Evolutionary conservation across 2,797 vertebrate genomes (phyloP).

Genomic region (Pangasius mekongensis): DNA sequence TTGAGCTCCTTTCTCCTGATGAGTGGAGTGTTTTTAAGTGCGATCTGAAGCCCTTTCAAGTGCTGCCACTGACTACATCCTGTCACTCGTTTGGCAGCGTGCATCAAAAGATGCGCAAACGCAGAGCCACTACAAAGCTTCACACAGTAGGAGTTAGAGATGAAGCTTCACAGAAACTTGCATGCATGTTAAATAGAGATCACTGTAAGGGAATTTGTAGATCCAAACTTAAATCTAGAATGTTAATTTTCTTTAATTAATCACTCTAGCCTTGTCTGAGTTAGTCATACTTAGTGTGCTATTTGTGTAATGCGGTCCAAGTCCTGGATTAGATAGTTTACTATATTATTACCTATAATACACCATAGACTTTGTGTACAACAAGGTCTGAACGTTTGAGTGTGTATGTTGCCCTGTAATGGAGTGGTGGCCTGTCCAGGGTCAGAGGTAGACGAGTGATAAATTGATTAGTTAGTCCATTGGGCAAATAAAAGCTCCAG

Average conservation of each 20-base stretch:
- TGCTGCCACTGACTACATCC: constrained; percentile 43
- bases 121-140: constrained; percentile 34
- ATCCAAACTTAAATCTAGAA: neutral
- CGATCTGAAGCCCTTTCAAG: constrained; percentile 37
- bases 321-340: neutral
- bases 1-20: constrained; percentile 19
- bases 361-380: neutral
- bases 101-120: constrained; percentile 43
- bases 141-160: constrained; percentile 16
- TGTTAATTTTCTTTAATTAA: neutral
- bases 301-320: neutral
- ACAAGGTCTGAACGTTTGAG: neutral
- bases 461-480: neutral
- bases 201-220: neutral
- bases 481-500: neutral
- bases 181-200: constrained; percentile 1
- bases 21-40: constrained; percentile 41
- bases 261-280: neutral
- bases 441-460: neutral
- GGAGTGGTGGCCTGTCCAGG: neutral
- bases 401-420: neutral
- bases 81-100: constrained; percentile 46
- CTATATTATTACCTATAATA: neutral
- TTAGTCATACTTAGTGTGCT: neutral
- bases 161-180: neutral